Percentiles rank a stretch among this genome's conserved stretches.
phyloP scores from a whole-genome alignment of 2,888 invertebrate species.

The Labia minor region DNA sequence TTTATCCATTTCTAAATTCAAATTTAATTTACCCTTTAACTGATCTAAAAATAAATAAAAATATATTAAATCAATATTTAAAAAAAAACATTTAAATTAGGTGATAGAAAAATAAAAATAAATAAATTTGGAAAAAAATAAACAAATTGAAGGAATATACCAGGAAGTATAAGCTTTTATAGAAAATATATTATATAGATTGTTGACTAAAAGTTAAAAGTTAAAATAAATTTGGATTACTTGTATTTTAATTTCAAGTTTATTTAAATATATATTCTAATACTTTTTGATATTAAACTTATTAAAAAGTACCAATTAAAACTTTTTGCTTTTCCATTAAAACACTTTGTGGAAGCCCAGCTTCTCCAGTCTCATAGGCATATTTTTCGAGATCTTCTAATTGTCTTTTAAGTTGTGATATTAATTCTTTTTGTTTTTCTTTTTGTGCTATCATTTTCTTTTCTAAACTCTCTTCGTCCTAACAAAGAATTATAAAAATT shows the following conservation, averaged over 20 bases:
- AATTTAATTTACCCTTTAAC: slow-evolving; percentile 69
- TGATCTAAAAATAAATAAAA: slow-evolving; percentile 47
- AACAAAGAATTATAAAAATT: slow-evolving; percentile 18
- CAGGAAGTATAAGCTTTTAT: too few relatives aligned
- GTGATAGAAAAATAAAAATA: neutral
- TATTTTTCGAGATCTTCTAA: slow-evolving; percentile 84
- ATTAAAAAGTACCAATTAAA: slow-evolving; percentile 58
- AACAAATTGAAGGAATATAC: too few relatives aligned
- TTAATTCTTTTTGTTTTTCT: slow-evolving; percentile 65
- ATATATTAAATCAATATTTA: neutral
- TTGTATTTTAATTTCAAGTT: too few relatives aligned
- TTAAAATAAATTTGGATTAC: too few relatives aligned
- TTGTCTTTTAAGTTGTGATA: slow-evolving; percentile 81
- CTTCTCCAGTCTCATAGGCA: slow-evolving; percentile 78
- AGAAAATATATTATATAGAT: too few relatives aligned
- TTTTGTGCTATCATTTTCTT: slow-evolving; percentile 50
- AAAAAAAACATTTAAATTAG: too few relatives aligned
- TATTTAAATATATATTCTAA: too few relatives aligned
- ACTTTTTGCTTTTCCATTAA: slow-evolving; percentile 79
- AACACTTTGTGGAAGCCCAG: slow-evolving; percentile 65
- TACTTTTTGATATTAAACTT: neutral
- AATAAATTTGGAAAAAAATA: too few relatives aligned
- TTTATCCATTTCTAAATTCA: slow-evolving; percentile 64
- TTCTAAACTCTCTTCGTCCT: slow-evolving; percentile 40
- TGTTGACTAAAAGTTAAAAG: too few relatives aligned